Evolutionary conservation across 2,797 vertebrate species (phyloP).

Genomic region (Rhabdophis nuchalis): DNA sequence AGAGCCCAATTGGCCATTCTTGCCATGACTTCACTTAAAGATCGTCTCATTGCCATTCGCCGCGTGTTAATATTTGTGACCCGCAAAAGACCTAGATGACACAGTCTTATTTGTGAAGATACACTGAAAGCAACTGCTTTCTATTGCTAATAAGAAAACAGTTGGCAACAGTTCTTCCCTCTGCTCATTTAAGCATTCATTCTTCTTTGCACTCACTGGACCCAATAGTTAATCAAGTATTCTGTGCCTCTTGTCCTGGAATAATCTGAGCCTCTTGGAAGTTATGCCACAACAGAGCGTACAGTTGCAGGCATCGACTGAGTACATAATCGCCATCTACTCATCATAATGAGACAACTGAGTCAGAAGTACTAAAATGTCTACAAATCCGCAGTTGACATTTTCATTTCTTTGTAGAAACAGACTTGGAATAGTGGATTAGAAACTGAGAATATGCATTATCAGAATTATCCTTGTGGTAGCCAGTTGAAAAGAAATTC

Average conservation of each 20-base stretch:
- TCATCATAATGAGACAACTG: conserved; percentile 33
- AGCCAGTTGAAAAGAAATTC: conserved; percentile 34
- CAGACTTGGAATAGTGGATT: conserved; percentile 34
- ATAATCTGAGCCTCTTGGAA: conserved; percentile 61
- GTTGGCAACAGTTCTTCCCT: conserved; percentile 40
- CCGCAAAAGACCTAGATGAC: conserved; percentile 82
- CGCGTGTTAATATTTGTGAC: conserved; percentile 87
- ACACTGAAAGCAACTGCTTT: conserved; percentile 51
- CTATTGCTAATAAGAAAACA: conserved; percentile 29
- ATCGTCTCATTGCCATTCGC: conserved; percentile 85
- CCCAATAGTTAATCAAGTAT: conserved; percentile 40
- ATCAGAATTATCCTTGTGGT: conserved; percentile 9
- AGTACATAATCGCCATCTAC: conserved; percentile 19
- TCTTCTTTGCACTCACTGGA: conserved; percentile 45
- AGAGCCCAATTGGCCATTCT: conserved; percentile 89
- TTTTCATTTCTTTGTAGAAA: conserved; percentile 48
- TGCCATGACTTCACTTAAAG: conserved; percentile 85
- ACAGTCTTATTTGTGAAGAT: conserved; percentile 45
- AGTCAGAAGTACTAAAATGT: conserved; percentile 45
- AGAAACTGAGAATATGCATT: conserved; percentile 38
- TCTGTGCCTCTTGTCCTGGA: conserved; percentile 52
- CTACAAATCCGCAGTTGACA: conserved; percentile 23
- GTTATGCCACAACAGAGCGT: conserved; percentile 50
- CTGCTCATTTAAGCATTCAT: conserved; percentile 50
- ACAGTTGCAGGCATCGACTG: conserved; percentile 51